phyloP scores from a whole-genome alignment of 2,797 vertebrate species.

The Pseudocheirus occidentalis region DNA sequence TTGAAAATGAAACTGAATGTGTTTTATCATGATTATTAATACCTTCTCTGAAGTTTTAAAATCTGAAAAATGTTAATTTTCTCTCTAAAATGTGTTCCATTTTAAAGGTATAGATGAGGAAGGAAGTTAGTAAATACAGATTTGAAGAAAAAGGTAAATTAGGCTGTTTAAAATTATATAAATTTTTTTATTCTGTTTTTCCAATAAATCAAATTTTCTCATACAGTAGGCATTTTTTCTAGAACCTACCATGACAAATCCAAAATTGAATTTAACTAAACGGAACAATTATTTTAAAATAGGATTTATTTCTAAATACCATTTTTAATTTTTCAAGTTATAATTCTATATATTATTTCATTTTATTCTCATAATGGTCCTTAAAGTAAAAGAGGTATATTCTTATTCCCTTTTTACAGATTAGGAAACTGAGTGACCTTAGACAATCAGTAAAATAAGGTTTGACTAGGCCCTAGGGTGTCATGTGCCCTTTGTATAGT shows the following conservation, averaged over 20 bases:
- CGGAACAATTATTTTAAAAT: not conserved
- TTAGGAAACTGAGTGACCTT: not conserved
- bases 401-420: not conserved
- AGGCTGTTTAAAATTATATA: constrained; percentile 16
- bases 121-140: not conserved
- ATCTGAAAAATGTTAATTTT: constrained; percentile 26
- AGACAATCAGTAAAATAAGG: not conserved
- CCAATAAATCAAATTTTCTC: constrained; percentile 25
- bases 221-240: constrained; percentile 42
- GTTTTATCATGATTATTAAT: not conserved
- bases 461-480: not conserved
- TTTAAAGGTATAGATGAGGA: not conserved
- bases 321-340: not conserved
- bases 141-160: constrained; percentile 7
- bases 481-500: not conserved
- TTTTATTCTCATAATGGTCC: not conserved
- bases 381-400: not conserved
- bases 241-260: constrained; percentile 31
- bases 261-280: constrained; percentile 30
- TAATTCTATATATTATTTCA: not conserved
- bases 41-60: constrained; percentile 39
- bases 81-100: constrained; percentile 18
- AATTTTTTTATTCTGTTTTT: constrained; percentile 17
- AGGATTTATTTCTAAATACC: not conserved
- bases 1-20: not conserved